phyloP scores from a whole-genome alignment of 2,888 invertebrate species.

The Agrilus mali region DNA sequence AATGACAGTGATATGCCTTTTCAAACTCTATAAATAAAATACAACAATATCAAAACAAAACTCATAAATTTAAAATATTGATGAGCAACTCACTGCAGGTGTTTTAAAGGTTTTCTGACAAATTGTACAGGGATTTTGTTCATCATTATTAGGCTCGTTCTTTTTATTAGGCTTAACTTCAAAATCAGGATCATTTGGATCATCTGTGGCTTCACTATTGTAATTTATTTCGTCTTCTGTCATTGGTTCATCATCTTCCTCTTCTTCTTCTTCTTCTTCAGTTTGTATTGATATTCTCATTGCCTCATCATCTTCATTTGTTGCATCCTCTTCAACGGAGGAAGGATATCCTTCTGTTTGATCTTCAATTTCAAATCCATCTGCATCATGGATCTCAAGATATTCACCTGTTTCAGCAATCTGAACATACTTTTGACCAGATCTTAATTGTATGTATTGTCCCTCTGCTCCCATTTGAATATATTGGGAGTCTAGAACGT shows the following conservation, averaged over 20 bases:
- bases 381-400: slow-evolving; percentile 2
- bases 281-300: neutral
- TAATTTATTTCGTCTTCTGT: slow-evolving; percentile 2
- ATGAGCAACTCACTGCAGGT: slow-evolving; percentile 20
- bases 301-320: slow-evolving; percentile 9
- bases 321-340: slow-evolving; percentile 7
- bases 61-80: neutral
- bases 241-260: slow-evolving; percentile 10
- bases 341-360: neutral
- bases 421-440: slow-evolving; percentile 1
- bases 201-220: neutral
- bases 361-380: slow-evolving; percentile 4
- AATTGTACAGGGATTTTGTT: slow-evolving; percentile 21
- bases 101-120: slow-evolving; percentile 27
- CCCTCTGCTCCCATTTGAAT: too few species aligned
- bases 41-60: slow-evolving; percentile 3
- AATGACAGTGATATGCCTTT: slow-evolving; percentile 29
- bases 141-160: slow-evolving; percentile 9
- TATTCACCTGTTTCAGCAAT: slow-evolving; percentile 7
- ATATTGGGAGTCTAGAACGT: too few species aligned
- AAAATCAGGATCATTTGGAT: slow-evolving; percentile 8
- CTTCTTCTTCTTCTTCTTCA: slow-evolving; percentile 7
- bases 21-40: slow-evolving; percentile 29
- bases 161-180: slow-evolving; percentile 2
- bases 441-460: too few species aligned